phyloP scores from a whole-genome alignment of 2,113 vertebrate species.

The Anguilla japonica region DNA sequence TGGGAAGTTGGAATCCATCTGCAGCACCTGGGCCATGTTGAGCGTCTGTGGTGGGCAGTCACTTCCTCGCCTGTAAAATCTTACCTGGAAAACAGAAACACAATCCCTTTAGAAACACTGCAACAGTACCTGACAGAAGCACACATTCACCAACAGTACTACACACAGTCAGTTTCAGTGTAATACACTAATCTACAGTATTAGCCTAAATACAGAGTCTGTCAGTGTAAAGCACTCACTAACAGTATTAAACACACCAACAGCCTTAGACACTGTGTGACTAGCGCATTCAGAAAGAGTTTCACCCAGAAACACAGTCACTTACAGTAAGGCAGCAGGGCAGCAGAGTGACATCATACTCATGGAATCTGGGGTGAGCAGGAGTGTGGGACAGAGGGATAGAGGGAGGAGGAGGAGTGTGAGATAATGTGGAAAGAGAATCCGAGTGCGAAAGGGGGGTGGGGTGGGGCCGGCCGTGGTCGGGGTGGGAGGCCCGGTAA shows the following conservation, averaged over 20 bases:
- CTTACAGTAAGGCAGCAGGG: not conserved
- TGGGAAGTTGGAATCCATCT: constrained; percentile 81
- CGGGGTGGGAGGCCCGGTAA: not conserved
- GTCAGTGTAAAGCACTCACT: too few species aligned
- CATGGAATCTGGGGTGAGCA: not conserved
- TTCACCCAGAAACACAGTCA: not conserved
- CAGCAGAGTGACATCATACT: not conserved
- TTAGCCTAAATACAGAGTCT: too few species aligned
- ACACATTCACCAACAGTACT: not conserved
- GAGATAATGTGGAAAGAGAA: too few species aligned
- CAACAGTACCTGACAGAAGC: too few species aligned
- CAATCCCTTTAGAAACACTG: not conserved
- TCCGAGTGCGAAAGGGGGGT: too few species aligned
- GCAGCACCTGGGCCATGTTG: constrained; percentile 87
- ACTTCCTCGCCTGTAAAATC: constrained; percentile 50
- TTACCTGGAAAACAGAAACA: constrained; percentile 46
- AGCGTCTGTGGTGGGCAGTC: constrained; percentile 38
- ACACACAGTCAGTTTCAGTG: not conserved
- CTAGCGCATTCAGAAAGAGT: not conserved
- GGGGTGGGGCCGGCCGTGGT: too few species aligned
- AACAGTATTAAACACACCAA: too few species aligned
- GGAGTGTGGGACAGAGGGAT: not conserved
- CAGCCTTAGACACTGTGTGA: not conserved
- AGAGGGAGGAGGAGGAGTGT: not conserved
- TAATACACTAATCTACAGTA: not conserved